Evolutionary conservation across 2,113 vertebrate species (phyloP).

Genomic region (Engystomops pustulosus): DNA sequence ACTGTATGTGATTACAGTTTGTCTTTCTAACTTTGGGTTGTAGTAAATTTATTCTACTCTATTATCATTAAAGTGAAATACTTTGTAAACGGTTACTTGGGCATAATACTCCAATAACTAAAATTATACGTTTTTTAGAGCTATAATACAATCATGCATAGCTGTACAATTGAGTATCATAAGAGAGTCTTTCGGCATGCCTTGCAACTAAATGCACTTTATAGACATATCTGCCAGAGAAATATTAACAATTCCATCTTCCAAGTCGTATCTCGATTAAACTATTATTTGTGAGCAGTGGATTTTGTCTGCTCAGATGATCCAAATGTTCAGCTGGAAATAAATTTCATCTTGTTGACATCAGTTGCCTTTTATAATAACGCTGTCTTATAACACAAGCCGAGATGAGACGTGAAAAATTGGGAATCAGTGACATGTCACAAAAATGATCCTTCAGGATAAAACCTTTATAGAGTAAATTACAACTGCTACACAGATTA

Average conservation of each 20-base stretch:
- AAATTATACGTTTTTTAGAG: too few species aligned
- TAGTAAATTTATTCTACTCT: too few species aligned
- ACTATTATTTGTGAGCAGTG: neutral
- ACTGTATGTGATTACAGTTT: too few species aligned
- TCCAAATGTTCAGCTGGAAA: neutral
- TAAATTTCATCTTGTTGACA: conserved; percentile 46
- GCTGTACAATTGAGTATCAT: too few species aligned
- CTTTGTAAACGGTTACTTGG: too few species aligned
- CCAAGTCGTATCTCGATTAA: neutral
- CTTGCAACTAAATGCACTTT: neutral
- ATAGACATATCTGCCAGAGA: neutral
- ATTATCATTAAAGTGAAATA: too few species aligned
- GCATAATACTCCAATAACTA: too few species aligned
- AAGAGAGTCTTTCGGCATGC: neutral
- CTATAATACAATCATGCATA: too few species aligned
- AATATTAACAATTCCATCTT: neutral
- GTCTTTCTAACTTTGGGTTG: too few species aligned
- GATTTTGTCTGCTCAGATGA: neutral
- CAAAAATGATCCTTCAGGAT: conserved; percentile 62
- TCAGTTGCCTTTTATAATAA: conserved; percentile 41
- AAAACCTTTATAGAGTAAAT: conserved; percentile 74
- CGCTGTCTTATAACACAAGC: conserved; percentile 31
- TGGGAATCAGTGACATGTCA: conserved; percentile 38
- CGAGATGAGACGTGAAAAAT: conserved; percentile 30
- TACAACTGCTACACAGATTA: conserved; percentile 74